Evolutionary conservation across 2,113 vertebrate species (phyloP), one percentile per base, ranked within the genome.

Genomic region (Deroptyus accipitrinus): DNA sequence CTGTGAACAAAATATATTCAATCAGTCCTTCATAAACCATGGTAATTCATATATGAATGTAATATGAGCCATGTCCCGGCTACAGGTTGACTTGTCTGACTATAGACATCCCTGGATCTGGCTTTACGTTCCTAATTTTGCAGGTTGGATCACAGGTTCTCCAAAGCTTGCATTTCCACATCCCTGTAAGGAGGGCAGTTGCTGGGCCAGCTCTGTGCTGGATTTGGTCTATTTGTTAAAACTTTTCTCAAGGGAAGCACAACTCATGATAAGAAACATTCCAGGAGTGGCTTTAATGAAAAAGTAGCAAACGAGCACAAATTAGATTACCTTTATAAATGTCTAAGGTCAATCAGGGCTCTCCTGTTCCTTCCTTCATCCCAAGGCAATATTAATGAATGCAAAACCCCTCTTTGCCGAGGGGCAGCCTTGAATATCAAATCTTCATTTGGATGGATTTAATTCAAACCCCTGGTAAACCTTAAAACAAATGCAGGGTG

Each of bases 301-400:
- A 96, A 96, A 96, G 91, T 95, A 95, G 92, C 95, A 97, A 96
- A 96, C 22, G 23, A 96, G 92, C 95, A 86, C 95, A 96, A 97
- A 97, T 96, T 96, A 94, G 95, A 95, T 96, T 97, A 95, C 92
- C 74, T 97, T 96, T 94, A 96, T 96, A 96, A 96, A 92, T 91
- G 88, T 82, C 94, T 93, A 91, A 92, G 96, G 96, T 96, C 94
- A 96, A 22, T 94, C 94, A 94, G 88, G 74, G 95, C 86, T 96
- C 94, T 95, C 83, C 66, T 89, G 86, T 37, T 95, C 88, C 74
- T 96, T 95, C 86, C 88, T 87, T 94, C 88, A 94, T 97, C 94
- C 88, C 94, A 92, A 93, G 77, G 88, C 96, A 94, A 83, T 94
- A 94, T 96, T 94, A 96, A 97, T 96, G 94, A 96, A 96, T 97